Evolutionary conservation across 2,797 vertebrate genomes (phyloP).

Genomic region (Danio albolineatus): DNA sequence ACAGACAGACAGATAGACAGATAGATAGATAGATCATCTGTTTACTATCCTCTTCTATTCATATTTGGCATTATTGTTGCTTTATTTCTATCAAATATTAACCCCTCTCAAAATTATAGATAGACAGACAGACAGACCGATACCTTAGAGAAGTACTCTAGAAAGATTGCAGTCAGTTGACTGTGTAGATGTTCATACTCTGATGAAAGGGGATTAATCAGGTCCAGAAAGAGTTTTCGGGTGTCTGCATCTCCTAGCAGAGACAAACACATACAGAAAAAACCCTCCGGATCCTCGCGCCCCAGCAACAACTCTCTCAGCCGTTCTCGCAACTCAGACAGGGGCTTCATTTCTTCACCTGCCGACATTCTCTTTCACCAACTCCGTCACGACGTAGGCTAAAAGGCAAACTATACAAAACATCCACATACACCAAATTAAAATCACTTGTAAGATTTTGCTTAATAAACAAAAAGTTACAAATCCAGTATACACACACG

Average conservation of each 20-base stretch:
- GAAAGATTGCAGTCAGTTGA: constrained; percentile 33
- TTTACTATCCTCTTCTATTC: no score
- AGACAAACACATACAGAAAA: constrained; percentile 53
- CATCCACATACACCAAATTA: not conserved
- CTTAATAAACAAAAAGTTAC: not conserved
- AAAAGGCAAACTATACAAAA: not conserved
- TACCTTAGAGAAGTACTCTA: constrained; percentile 53
- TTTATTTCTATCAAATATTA: no score
- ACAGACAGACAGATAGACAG: no score
- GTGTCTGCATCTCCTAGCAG: constrained; percentile 44
- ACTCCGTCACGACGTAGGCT: not conserved
- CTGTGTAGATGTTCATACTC: constrained; percentile 27
- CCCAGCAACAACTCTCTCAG: constrained; percentile 46
- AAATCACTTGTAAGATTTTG: not conserved
- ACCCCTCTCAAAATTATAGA: no score
- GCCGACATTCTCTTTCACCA: constrained; percentile 32
- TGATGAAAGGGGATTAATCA: constrained; percentile 32
- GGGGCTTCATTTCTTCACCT: not conserved
- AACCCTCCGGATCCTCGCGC: constrained; percentile 40
- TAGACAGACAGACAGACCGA: not conserved
- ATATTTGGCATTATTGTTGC: no score
- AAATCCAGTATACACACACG: no score
- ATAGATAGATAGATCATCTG: no score
- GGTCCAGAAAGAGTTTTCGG: constrained; percentile 43
- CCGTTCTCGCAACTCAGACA: constrained; percentile 7